Evolutionary conservation across 2,888 invertebrate genomes (phyloP).

Genomic region (Spisula subtruncata): DNA sequence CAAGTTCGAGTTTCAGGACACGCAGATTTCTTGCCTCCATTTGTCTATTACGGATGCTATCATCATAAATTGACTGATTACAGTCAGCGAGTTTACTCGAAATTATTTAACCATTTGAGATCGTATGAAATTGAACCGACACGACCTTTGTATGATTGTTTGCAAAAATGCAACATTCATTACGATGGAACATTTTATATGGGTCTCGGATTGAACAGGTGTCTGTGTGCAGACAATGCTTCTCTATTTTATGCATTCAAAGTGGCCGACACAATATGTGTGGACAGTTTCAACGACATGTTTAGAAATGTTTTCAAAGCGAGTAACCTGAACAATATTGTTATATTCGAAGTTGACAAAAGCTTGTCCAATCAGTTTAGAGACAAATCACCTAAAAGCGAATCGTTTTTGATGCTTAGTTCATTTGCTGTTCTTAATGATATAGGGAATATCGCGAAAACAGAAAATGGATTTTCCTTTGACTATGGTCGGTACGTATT

Average conservation of each 20-base stretch:
- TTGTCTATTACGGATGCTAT: neutral
- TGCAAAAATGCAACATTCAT: neutral
- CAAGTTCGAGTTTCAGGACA: neutral
- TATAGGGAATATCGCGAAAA: neutral
- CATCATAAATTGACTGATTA: too few relatives aligned
- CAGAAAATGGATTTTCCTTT: neutral
- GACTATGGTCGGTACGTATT: neutral
- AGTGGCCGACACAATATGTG: neutral
- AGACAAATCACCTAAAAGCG: neutral
- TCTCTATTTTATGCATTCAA: neutral
- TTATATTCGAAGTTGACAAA: neutral
- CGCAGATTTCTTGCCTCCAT: neutral
- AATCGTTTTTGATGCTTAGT: neutral
- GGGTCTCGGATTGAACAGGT: neutral
- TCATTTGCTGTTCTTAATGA: neutral
- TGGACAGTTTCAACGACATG: neutral
- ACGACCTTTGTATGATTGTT: neutral
- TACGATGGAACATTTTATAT: neutral
- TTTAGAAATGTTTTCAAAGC: neutral
- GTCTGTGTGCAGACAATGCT: neutral
- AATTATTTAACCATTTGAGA: neutral
- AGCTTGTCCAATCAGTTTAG: neutral
- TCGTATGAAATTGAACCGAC: neutral
- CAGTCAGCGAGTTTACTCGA: neutral
- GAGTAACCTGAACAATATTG: neutral